phyloP scores from a whole-genome alignment of 2,113 vertebrate genomes.

The Ahaetulla prasina region DNA sequence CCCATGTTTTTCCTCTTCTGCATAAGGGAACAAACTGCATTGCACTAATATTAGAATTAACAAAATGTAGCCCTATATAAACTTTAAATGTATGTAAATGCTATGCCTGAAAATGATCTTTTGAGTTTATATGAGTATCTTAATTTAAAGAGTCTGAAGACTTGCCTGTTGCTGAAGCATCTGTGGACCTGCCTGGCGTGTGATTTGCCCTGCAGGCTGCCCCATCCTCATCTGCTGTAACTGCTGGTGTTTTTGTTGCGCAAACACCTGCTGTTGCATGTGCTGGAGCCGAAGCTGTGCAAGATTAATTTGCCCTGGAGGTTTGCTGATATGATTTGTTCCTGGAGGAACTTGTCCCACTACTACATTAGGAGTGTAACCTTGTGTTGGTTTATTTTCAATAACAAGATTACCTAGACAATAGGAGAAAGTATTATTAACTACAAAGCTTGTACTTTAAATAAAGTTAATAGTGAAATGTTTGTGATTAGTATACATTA shows the following conservation, averaged over 20 bases:
- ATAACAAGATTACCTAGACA: conserved; percentile 89
- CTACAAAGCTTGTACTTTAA: not conserved
- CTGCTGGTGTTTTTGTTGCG: conserved; percentile 88
- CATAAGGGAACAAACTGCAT: conserved; percentile 40
- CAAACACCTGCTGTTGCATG: conserved; percentile 93
- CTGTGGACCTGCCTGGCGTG: conserved; percentile 79
- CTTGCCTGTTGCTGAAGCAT: conserved; percentile 90
- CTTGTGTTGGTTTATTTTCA: conserved; percentile 85
- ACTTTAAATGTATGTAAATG: not conserved
- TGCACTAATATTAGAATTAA: not conserved
- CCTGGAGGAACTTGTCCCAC: conserved; percentile 81
- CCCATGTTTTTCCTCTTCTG: conserved; percentile 24
- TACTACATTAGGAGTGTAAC: conserved; percentile 83
- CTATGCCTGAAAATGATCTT: not conserved
- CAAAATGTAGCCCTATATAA: not conserved
- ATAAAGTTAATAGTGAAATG: not conserved
- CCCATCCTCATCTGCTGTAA: conserved; percentile 90
- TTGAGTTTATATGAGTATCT: not conserved
- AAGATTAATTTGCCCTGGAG: conserved; percentile 93
- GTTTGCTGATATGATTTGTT: conserved; percentile 84
- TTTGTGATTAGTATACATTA: not conserved
- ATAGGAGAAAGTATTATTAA: conserved; percentile 33
- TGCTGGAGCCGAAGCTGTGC: conserved; percentile 95
- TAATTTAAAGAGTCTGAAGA: not conserved
- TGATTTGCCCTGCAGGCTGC: conserved; percentile 82